Percentiles rank a stretch among this genome's conserved stretches.
Conservation (phyloP, 2,113 vertebrate genomes). For the Furnarius figulus region DNA sequence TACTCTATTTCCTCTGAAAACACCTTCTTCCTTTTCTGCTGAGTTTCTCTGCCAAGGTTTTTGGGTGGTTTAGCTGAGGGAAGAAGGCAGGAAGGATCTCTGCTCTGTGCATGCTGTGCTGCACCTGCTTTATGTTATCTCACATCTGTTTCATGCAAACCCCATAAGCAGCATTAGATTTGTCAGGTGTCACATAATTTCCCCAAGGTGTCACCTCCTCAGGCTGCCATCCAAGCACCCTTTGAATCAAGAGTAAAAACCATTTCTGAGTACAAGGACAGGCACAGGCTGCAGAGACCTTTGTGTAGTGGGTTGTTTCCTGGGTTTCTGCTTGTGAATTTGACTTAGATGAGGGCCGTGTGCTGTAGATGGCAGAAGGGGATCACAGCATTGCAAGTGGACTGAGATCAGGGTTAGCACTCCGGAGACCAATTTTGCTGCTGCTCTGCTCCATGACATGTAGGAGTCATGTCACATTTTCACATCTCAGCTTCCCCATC, state of each 20-base stretch:
- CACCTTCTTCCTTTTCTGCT: background rate
- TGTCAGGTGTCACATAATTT: background rate
- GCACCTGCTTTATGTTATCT: background rate
- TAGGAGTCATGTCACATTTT: background rate
- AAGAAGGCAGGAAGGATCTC: background rate
- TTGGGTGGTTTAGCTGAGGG: background rate
- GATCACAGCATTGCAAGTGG: background rate
- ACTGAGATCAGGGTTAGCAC: background rate
- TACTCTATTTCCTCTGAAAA: background rate
- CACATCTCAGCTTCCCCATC: background rate
- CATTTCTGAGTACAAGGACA: background rate
- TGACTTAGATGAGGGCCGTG: background rate
- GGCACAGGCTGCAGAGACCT: background rate
- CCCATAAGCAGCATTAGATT: background rate
- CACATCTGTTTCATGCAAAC: background rate
- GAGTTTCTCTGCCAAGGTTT: background rate
- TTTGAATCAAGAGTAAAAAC: background rate
- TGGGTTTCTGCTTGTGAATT: background rate
- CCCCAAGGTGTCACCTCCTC: background rate
- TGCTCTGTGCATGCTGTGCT: background rate
- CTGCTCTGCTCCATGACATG: background rate
- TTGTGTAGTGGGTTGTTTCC: background rate
- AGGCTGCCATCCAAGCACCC: background rate
- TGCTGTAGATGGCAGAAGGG: constrained; percentile 17
- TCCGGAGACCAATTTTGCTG: background rate